phyloP scores from a whole-genome alignment of 2,797 vertebrate species.

The Sebastes goodei region DNA sequence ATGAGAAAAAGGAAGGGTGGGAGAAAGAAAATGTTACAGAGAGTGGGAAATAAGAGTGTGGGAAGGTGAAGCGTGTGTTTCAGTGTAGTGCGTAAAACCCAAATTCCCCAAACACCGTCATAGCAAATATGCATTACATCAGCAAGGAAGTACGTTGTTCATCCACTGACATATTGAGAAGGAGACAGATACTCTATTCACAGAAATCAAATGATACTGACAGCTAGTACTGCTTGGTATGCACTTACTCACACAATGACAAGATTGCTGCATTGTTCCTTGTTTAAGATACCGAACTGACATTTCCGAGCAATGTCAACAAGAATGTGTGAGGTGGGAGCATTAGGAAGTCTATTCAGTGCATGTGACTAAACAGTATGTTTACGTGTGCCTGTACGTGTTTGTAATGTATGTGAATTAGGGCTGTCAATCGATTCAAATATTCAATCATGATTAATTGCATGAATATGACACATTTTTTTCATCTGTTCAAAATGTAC shows the following conservation, averaged over 20 bases:
- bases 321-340: constrained; percentile 9
- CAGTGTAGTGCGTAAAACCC: neutral
- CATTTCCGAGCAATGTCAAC: neutral
- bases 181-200: constrained; percentile 10
- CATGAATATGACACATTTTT: too few species aligned
- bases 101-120: neutral
- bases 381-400: neutral
- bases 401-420: neutral
- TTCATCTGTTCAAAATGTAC: too few species aligned
- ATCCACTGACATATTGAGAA: neutral
- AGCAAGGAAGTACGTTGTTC: neutral
- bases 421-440: too few species aligned
- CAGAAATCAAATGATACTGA: constrained; percentile 1
- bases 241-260: constrained; percentile 6
- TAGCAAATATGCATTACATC: neutral
- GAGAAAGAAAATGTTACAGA: neutral
- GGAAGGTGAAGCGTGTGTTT: neutral
- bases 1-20: neutral
- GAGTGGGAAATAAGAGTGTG: neutral
- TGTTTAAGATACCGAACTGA: constrained; percentile 17
- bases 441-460: accelerated
- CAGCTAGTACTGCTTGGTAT: constrained; percentile 34
- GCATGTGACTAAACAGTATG: neutral
- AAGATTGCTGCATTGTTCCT: neutral
- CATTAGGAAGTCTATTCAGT: neutral